Evolutionary conservation across 2,888 invertebrate genomes (phyloP), one percentile per base, ranked within the genome.

Genomic region (Tridacna crocea): DNA sequence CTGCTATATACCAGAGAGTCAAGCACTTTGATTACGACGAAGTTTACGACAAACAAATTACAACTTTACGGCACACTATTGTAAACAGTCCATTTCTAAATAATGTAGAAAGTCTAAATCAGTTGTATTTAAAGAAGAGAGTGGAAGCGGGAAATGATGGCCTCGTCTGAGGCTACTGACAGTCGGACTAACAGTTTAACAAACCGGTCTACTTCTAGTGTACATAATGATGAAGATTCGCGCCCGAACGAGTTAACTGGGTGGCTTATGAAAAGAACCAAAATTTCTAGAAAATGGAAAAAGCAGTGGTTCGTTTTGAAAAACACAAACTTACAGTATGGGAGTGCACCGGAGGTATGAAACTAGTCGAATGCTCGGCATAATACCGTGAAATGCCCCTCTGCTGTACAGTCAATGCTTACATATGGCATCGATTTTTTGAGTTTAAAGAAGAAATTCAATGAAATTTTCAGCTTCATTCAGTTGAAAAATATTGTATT

Each of bases 271-370:
- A 94, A 93, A 82, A 86, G 94, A 70, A 90, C 92, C 13, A 90
- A 92, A 68, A 78, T 94, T 75, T 92, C 94, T 0, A 89, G 91
- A 79, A 93, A 93, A 84, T 94, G 94, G 94, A 92, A 92, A 83
- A 92, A 89, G 77, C 92, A 92, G 65, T 94, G 93, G 92, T 94
- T 94, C 80, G 82, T 91, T 26, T 84, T 94, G 83, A 92, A 92
- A 85, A 92, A 90, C 76, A 91, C 92, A 63, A 90, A 90, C 78
- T 88, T 94, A 46, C 88, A 88, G 72, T 94, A 94, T 87, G 93
- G 93, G 47, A 88, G 90, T 65, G 85, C 91, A 61, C 91, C 91
- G 46, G 90, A 93, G 92, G 93, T 92, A 87, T 55, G 82, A 36
- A 36, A 36, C 36, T 36, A 8, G 36, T 36, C 36, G 8, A 36